Percentiles rank a stretch among this genome's conserved stretches.
Evolutionary conservation across 64 coral and sea anemone genomes (phyloP).

Genomic region (Orbicella faveolata): DNA sequence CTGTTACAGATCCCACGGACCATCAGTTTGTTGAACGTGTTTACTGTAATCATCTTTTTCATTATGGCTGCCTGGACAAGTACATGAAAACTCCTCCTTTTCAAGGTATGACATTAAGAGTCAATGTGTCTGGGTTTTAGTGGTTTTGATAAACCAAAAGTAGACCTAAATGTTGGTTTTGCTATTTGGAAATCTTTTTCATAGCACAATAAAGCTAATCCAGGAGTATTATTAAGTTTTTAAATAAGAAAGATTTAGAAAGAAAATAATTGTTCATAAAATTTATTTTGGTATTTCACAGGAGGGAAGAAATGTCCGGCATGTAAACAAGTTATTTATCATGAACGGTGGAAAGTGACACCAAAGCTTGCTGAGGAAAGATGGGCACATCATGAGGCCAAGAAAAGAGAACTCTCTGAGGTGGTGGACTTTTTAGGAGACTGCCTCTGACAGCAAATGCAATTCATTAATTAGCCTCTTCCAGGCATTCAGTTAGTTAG

Average conservation of each 20-base stretch:
- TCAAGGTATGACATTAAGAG: constrained; percentile 54
- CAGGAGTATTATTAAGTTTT: no score
- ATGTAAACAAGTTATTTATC: constrained; percentile 84
- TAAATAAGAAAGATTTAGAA: no score
- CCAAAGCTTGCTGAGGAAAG: constrained; percentile 87
- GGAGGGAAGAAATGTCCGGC: constrained; percentile 91
- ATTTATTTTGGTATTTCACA: constrained; percentile 16
- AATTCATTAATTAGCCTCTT: no score
- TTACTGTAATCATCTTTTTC: constrained; percentile 90
- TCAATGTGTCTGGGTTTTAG: no score
- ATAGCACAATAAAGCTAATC: no score
- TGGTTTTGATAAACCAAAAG: no score
- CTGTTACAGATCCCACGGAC: constrained; percentile 62
- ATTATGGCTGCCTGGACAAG: constrained; percentile 89
- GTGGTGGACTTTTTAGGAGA: constrained; percentile 94
- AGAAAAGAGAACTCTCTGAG: constrained; percentile 90
- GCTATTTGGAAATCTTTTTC: no score
- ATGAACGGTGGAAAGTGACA: constrained; percentile 92
- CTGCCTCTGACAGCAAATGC: constrained; percentile 38
- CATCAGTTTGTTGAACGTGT: constrained; percentile 81
- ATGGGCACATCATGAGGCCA: constrained; percentile 97
- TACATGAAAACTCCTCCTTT: constrained; percentile 99
- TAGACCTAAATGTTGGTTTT: no score
- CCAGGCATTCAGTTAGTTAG: no score
- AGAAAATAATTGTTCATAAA: neutral